Evolutionary conservation across 2,888 invertebrate species (phyloP), one percentile per base, ranked within the genome.

Genomic region (Mythimna albipuncta): DNA sequence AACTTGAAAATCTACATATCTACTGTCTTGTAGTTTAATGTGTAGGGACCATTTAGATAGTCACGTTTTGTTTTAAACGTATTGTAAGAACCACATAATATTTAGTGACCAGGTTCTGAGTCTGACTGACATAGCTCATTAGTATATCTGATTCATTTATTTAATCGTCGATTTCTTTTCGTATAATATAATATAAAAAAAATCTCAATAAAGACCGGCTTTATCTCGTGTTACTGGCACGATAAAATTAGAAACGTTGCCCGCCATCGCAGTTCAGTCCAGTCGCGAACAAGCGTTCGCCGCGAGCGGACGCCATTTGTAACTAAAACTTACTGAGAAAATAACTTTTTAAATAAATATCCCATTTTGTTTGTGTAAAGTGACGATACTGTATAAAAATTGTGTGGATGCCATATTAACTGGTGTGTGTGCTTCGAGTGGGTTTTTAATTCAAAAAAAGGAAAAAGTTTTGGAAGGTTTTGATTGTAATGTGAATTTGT

Each of bases 151-250:
- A 82, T 81, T 79, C 64, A 79, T 80, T 74, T 72, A 67, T 72
- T 79, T 69, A 67, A 77, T 77, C 69, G 32, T 71, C 57, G 67
- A 89, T 89, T 88, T 81, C 73, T 63, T 84, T 81, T 77, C 85
- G 88, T 87, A 89, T 88, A 88, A 90, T 90, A 90, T 88, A 92
- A 92, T 91, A 91, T 92, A 92, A 94, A 94, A 41, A 93, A 92
- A 91, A 91, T 90, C 89, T 91, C 91, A 92, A 93, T 94, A 94
- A 95, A 95, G 94, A 93, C 92, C 91, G 91, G 91, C 93, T 94
- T 95, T 95, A 96, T 95, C 95, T 95, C 95, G 95, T 95, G 92
- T 96, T 96, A 96, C 96, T 95, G 91, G 92, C 90, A 89, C 90
- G 95, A 91, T 94, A 95, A 95, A 96, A 94, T 95, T 96, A 96